phyloP scores from a whole-genome alignment of 2,797 vertebrate genomes.

The Helostoma temminkii region DNA sequence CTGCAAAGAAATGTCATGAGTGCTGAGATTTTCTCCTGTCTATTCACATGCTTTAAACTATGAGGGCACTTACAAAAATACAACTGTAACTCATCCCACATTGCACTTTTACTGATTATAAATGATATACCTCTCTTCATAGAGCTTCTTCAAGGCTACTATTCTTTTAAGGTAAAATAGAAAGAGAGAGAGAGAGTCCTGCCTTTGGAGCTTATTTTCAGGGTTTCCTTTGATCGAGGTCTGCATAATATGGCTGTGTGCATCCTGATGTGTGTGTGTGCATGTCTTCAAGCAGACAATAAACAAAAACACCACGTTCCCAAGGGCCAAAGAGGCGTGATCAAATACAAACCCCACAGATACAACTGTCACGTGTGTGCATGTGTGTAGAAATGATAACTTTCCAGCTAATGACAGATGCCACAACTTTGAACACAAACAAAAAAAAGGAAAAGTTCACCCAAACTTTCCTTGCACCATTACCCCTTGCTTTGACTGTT shows the following conservation, averaged over 20 bases:
- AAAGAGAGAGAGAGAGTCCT: constrained; percentile 38
- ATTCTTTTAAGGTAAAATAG: constrained; percentile 59
- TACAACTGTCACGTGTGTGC: background rate
- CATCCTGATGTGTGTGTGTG: background rate
- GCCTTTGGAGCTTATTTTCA: constrained; percentile 62
- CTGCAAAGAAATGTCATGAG: constrained; percentile 59
- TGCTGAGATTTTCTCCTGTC: constrained; percentile 4
- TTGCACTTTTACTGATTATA: constrained; percentile 60
- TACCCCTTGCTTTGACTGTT: constrained; percentile 39
- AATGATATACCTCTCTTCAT: constrained; percentile 54
- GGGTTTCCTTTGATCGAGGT: constrained; percentile 66
- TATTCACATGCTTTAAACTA: constrained; percentile 48
- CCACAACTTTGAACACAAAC: constrained; percentile 25
- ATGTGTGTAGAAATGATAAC: constrained; percentile 7
- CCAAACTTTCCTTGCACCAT: constrained; percentile 48
- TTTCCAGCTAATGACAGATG: constrained; percentile 30
- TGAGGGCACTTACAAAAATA: constrained; percentile 57
- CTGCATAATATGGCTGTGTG: background rate
- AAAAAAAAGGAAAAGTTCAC: constrained; percentile 28
- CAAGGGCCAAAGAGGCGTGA: constrained; percentile 32
- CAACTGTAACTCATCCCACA: constrained; percentile 58
- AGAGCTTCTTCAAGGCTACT: constrained; percentile 56
- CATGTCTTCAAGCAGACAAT: constrained; percentile 34
- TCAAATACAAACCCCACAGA: constrained; percentile 27
- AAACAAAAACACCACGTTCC: constrained; percentile 49